Conservation (phyloP, 2,888 invertebrate genomes). For the Portevinia maculata region DNA sequence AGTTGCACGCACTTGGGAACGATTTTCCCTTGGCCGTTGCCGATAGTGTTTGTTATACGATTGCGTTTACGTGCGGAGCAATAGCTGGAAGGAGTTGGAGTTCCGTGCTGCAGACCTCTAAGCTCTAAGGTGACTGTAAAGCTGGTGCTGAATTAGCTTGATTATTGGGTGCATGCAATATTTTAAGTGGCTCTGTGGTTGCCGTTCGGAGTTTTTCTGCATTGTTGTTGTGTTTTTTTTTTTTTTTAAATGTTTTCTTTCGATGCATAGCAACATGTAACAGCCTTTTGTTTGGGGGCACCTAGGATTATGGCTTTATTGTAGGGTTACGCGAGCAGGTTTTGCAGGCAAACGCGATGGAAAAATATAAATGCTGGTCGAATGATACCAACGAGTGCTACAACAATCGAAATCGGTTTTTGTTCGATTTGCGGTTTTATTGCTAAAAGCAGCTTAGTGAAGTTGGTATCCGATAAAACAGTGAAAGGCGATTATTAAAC, state of each 20-base stretch:
- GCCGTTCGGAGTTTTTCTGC: constrained; percentile 46
- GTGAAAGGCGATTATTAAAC: constrained; percentile 53
- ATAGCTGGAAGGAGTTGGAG: constrained; percentile 19
- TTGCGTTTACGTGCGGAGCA: constrained; percentile 48
- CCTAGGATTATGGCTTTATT: constrained; percentile 52
- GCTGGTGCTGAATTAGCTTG: constrained; percentile 70
- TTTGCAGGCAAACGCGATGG: constrained; percentile 30
- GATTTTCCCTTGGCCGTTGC: constrained; percentile 32
- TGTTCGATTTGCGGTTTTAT: constrained; percentile 54
- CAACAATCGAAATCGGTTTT: constrained; percentile 38
- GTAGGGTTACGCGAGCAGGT: constrained; percentile 61
- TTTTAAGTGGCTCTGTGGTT: constrained; percentile 66
- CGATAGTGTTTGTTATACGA: constrained; percentile 50
- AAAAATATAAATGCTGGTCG: constrained; percentile 24
- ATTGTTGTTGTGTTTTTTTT: neutral
- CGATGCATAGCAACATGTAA: constrained; percentile 33
- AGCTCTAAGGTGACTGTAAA: constrained; percentile 38
- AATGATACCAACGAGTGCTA: neutral
- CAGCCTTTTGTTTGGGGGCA: constrained; percentile 33
- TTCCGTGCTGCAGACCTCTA: constrained; percentile 1
- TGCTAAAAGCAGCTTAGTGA: constrained; percentile 45
- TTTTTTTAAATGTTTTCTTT: constrained; percentile 1
- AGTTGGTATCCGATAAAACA: neutral
- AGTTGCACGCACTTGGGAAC: constrained; percentile 63
- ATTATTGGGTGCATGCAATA: constrained; percentile 72